Evolutionary conservation across 2,797 vertebrate species (phyloP), one percentile per base, ranked within the genome.

Genomic region (Acipenser oxyrinchus): DNA sequence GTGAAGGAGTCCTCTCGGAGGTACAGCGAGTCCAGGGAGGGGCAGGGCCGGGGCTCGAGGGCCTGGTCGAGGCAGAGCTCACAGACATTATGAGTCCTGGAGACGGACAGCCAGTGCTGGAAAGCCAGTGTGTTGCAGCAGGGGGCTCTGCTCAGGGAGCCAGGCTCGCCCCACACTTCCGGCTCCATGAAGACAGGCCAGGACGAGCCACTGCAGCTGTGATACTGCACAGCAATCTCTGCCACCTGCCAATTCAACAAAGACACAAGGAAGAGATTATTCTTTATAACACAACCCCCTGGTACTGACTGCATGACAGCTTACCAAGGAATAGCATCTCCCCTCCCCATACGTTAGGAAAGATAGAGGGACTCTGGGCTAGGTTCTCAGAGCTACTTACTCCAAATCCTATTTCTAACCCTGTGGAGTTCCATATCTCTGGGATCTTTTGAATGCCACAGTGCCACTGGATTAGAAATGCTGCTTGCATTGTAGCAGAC

Each of bases 121-220:
- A 89, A 81, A 60, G 87, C 77, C 71, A 96, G 78, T 0, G 94
- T 93, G 81, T 92, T 93, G 81, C 96, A 98, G 86, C 95, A 97
- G 81, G 12, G 70, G 76, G 0, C 63, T 74, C 1, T 75, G 23
- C 23, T 37, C 23, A 37, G 23, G 23, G 23, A 37, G 23, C 23
- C 23, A 37, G 23, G 23, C 4, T 37, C 23, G 23, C 23, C 23
- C 23, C 23, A 37, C 23, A 37, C 23, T 37, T 3, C 23, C 23
- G 23, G 23, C 2, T 37, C 23, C 23, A 37, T 37, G 23, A 37
- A 82, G 71, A 62, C 78, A 70, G 71, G 69, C 72, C 62, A 75
- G 78, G 78, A 82, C 84, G 68, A 37, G 23, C 74, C 68, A 1
- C 85, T 84, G 84, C 96, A 98, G 75, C 86, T 90, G 81, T 93